Evolutionary conservation across 1,140 invertebrate species (phyloP).

Genomic region (Euura lappo): DNA sequence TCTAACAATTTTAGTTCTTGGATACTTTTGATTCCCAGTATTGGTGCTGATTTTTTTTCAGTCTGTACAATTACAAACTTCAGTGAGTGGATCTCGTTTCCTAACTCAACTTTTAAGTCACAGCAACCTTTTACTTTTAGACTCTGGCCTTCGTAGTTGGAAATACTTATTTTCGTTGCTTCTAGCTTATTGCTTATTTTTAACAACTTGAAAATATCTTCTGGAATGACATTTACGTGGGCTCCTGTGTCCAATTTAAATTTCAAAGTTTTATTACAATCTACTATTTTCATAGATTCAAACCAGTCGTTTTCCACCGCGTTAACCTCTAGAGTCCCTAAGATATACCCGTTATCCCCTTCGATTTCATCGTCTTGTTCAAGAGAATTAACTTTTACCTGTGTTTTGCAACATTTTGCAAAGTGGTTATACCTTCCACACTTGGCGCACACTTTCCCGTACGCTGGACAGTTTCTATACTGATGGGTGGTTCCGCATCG

Average conservation of each 20-base stretch:
- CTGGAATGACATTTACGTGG: too few species aligned
- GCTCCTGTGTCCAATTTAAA: too few species aligned
- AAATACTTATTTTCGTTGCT: too few species aligned
- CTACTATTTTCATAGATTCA: neutral
- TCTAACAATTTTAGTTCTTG: constrained; percentile 16
- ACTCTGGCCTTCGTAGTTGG: too few species aligned
- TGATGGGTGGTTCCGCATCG: constrained; percentile 12
- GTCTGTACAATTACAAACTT: too few species aligned
- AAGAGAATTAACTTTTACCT: neutral
- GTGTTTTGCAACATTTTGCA: constrained; percentile 6
- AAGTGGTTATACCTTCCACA: constrained; percentile 13
- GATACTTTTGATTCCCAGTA: constrained; percentile 11
- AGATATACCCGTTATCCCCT: neutral
- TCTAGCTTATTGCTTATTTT: too few species aligned
- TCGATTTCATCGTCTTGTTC: neutral
- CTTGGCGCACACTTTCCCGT: constrained; percentile 4
- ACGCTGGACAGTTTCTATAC: constrained; percentile 15
- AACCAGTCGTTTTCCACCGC: neutral
- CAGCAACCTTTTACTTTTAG: too few species aligned
- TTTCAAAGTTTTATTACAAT: constrained; percentile 6
- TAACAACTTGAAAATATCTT: too few species aligned
- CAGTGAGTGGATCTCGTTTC: too few species aligned
- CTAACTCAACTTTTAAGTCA: too few species aligned
- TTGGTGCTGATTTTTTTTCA: neutral
- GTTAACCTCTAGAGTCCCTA: constrained; percentile 2